These are phyloP conservation scores for Zootermopsis nevadensis DNA, from an alignment of 2,888 invertebrate genomes.

Conservation along the genomic window DNA sequence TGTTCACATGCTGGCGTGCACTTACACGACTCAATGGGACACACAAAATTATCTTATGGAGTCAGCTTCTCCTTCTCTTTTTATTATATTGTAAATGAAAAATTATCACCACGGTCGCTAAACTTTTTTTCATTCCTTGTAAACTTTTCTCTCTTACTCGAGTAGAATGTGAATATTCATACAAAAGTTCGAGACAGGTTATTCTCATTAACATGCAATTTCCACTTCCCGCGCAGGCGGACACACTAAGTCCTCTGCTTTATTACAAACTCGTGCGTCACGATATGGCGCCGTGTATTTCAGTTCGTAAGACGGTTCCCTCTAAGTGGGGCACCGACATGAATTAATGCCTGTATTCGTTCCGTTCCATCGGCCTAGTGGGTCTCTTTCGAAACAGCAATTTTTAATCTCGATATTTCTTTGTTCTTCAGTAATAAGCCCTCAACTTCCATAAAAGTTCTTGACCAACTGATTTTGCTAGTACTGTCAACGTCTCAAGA, in stretches of 20 bases:
- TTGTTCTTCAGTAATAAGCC: too few species aligned
- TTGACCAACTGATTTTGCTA: too few species aligned
- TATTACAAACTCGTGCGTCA: background rate
- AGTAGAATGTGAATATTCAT: constrained; percentile 42
- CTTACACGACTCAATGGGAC: background rate
- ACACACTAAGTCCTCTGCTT: background rate
- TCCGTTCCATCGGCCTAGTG: too few species aligned
- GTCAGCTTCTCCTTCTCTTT: background rate
- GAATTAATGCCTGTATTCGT: too few species aligned
- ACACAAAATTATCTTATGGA: background rate
- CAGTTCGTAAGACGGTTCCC: constrained; percentile 39
- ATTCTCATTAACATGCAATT: constrained; percentile 51
- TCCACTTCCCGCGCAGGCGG: constrained; percentile 5
- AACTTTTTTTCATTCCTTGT: background rate
- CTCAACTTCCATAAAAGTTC: too few species aligned
- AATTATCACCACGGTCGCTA: constrained; percentile 1
- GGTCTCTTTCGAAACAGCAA: too few species aligned
- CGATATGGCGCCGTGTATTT: constrained; percentile 46
- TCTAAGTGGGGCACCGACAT: constrained; percentile 8
- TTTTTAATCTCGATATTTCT: too few species aligned
- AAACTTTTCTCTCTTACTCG: constrained; percentile 3
- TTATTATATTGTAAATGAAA: constrained; percentile 9
- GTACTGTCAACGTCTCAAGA: too few species aligned
- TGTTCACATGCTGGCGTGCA: background rate
- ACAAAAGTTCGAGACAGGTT: constrained; percentile 50